These are phyloP conservation scores for Phalera bucephala DNA, from an alignment of 2,888 invertebrate genomes.

Conservation along the genomic window DNA sequence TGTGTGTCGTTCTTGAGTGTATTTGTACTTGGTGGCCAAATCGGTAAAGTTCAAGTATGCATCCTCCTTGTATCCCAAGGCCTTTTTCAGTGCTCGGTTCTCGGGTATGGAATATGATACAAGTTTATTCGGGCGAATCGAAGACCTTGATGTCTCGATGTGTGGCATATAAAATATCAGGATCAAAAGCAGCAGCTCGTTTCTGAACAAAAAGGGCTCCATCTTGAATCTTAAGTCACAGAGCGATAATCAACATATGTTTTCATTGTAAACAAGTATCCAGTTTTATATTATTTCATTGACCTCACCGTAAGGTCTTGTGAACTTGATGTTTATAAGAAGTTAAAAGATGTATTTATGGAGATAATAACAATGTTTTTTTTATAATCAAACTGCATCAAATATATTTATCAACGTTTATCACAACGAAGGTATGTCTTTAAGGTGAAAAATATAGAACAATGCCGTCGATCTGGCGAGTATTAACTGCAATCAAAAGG, in stretches of 20 bases:
- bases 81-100: conserved; percentile 48
- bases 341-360: conserved; percentile 5
- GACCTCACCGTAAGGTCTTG: conserved; percentile 66
- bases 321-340: conserved; percentile 27
- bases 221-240: conserved; percentile 45
- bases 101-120: conserved; percentile 52
- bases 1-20: conserved; percentile 46
- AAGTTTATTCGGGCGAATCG: conserved; percentile 30
- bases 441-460: background rate
- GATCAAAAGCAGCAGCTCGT: conserved; percentile 29
- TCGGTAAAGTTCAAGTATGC: conserved; percentile 62
- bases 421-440: no score
- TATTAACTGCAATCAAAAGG: background rate
- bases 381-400: no score
- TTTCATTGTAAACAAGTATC: conserved; percentile 49
- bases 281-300: conserved; percentile 66
- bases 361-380: conserved; percentile 17
- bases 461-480: background rate
- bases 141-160: conserved; percentile 22
- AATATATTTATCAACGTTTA: no score
- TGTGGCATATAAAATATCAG: conserved; percentile 26
- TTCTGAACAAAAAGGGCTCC: conserved; percentile 25
- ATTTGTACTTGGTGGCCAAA: conserved; percentile 52
- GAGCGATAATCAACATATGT: conserved; percentile 48
- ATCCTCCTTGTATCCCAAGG: conserved; percentile 61